phyloP scores from a whole-genome alignment of 2,797 vertebrate genomes.

The Ctenosaura bakeri region DNA sequence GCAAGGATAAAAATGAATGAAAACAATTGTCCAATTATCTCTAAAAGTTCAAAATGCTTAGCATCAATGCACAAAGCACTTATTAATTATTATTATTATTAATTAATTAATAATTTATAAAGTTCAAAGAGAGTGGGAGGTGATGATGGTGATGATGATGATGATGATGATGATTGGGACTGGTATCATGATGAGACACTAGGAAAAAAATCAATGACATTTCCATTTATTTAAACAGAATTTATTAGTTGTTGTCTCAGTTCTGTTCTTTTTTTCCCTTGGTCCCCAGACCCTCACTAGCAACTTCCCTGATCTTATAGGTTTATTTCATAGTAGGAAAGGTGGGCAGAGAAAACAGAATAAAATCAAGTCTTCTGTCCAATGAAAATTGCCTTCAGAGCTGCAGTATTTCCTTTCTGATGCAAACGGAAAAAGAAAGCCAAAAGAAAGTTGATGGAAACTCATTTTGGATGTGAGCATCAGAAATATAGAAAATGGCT shows the following conservation, averaged over 20 bases:
- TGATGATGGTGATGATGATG: no score
- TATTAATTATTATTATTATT: no score
- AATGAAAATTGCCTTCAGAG: constrained; percentile 35
- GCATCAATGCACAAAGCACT: neutral
- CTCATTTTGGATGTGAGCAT: neutral
- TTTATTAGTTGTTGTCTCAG: constrained; percentile 31
- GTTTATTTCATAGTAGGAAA: neutral
- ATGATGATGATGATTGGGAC: no score
- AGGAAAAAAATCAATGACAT: constrained; percentile 13
- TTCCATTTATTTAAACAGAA: constrained; percentile 26
- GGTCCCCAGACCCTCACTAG: neutral
- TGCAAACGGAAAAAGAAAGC: neutral
- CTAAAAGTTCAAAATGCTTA: neutral
- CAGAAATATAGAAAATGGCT: neutral
- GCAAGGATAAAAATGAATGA: neutral
- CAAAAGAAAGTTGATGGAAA: neutral
- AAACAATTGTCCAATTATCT: neutral
- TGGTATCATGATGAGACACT: neutral
- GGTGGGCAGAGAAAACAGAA: neutral
- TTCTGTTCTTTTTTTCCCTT: neutral
- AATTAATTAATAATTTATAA: no score
- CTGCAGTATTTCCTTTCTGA: neutral
- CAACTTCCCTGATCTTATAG: constrained; percentile 23
- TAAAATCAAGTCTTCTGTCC: constrained; percentile 13
- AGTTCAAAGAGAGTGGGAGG: no score